Evolutionary conservation across 2,113 vertebrate species (phyloP).

Genomic region (Dipodomys ordii): DNA sequence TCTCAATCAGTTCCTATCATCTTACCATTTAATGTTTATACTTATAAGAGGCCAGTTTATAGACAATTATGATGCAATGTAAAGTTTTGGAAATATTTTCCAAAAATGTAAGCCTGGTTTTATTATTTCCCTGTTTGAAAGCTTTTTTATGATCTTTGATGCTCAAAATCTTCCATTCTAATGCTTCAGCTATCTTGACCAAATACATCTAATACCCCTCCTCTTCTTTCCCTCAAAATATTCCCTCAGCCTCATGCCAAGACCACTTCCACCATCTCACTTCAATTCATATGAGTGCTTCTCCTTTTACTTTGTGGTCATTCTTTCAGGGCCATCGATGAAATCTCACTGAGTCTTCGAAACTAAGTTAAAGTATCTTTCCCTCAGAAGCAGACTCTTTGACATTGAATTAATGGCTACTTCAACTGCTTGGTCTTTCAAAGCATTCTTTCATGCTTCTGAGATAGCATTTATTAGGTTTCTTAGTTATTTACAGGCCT

Average conservation of each 20-base stretch:
- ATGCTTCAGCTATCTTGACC: neutral
- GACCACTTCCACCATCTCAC: neutral
- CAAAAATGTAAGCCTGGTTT: neutral
- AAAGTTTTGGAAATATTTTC: neutral
- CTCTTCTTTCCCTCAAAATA: neutral
- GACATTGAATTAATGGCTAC: neutral
- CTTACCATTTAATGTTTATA: neutral
- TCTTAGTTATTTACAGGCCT: constrained; percentile 29
- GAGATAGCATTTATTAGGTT: neutral
- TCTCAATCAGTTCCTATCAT: neutral
- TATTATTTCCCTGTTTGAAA: constrained; percentile 18
- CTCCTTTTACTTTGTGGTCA: neutral
- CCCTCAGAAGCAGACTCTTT: neutral
- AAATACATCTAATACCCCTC: neutral
- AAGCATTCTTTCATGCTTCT: constrained; percentile 17
- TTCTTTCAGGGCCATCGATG: neutral
- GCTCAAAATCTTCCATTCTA: neutral
- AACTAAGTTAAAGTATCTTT: neutral
- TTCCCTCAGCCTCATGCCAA: neutral
- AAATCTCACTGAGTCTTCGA: constrained; percentile 4
- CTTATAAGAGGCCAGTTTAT: neutral
- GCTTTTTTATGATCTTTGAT: neutral
- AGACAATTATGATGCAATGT: neutral
- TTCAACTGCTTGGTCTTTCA: neutral
- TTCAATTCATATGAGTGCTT: neutral